Evolutionary conservation across 2,797 vertebrate species (phyloP).

Genomic region (Ptychadena robeensis): DNA sequence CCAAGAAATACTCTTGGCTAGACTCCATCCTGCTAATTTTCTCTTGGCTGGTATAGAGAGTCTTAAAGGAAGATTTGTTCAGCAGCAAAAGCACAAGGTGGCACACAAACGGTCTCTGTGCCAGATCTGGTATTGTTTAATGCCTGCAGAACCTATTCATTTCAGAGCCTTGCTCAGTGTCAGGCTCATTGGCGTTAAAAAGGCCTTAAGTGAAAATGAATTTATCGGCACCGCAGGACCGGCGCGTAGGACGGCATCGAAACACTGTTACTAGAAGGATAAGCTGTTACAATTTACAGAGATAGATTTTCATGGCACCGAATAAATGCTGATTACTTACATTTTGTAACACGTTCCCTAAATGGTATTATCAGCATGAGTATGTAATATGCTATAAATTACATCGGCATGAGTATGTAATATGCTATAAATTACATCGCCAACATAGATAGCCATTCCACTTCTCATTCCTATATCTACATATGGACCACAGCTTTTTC

Average conservation of each 20-base stretch:
- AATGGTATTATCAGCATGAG: not conserved
- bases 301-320: not conserved
- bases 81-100: not conserved
- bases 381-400: not conserved
- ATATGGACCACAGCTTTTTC: too few relatives aligned
- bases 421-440: not conserved
- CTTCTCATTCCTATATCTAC: too few relatives aligned
- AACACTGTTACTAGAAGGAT: not conserved
- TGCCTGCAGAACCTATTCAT: not conserved
- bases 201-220: slow-evolving; percentile 17
- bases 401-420: not conserved
- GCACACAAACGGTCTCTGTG: slow-evolving; percentile 16
- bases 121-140: slow-evolving; percentile 7
- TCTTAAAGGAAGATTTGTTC: slow-evolving; percentile 11
- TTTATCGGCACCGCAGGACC: not conserved
- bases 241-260: not conserved
- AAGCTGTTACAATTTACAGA: not conserved
- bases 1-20: not conserved
- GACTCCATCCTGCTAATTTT: slow-evolving; percentile 6
- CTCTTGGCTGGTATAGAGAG: not conserved
- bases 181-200: not conserved
- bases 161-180: slow-evolving; percentile 5
- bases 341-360: not conserved
- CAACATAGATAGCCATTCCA: too few relatives aligned
- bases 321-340: not conserved